These are phyloP conservation scores for Catajapyx aquilonaris DNA, from an alignment of 1,140 invertebrate species.

Conservation along the genomic window DNA sequence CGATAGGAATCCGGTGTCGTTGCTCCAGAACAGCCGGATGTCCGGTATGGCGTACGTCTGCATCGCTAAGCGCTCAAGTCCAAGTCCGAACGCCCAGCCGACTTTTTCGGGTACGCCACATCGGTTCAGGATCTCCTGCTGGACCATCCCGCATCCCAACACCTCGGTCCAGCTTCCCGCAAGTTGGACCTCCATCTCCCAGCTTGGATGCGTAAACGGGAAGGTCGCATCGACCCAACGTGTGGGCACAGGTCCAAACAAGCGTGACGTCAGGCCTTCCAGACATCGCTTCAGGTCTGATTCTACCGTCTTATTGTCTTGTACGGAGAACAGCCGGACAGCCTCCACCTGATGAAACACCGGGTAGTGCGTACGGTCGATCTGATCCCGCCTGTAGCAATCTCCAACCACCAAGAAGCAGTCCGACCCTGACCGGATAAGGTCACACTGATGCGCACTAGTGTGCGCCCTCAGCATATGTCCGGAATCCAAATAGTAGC, in stretches of 20 bases:
- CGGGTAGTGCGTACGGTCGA: slow-evolving; percentile 87
- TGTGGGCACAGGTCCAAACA: slow-evolving; percentile 54
- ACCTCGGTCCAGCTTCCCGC: slow-evolving; percentile 85
- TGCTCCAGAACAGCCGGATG: slow-evolving; percentile 87
- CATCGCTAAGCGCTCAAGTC: slow-evolving; percentile 92
- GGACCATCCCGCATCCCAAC: slow-evolving; percentile 88
- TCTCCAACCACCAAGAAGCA: slow-evolving; percentile 89
- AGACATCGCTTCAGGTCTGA: slow-evolving; percentile 65
- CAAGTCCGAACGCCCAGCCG: slow-evolving; percentile 96
- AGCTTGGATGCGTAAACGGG: slow-evolving; percentile 98
- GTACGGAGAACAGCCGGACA: slow-evolving; percentile 67
- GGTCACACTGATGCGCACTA: slow-evolving; percentile 78
- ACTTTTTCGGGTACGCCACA: slow-evolving; percentile 62
- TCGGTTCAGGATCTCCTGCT: slow-evolving; percentile 67
- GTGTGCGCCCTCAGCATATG: slow-evolving; percentile 75
- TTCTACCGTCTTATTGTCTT: slow-evolving; percentile 72
- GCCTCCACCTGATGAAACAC: slow-evolving; percentile 92
- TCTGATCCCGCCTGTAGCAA: slow-evolving; percentile 89
- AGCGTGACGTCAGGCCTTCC: slow-evolving; percentile 39
- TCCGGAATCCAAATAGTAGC: slow-evolving; percentile 74
- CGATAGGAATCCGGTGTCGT: slow-evolving; percentile 70
- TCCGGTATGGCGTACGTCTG: slow-evolving; percentile 86
- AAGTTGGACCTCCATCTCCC: slow-evolving; percentile 84
- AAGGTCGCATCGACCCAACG: slow-evolving; percentile 80
- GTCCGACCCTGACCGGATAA: slow-evolving; percentile 70